phyloP scores from a whole-genome alignment of 2,797 vertebrate genomes.

The Trachops cirrhosus region DNA sequence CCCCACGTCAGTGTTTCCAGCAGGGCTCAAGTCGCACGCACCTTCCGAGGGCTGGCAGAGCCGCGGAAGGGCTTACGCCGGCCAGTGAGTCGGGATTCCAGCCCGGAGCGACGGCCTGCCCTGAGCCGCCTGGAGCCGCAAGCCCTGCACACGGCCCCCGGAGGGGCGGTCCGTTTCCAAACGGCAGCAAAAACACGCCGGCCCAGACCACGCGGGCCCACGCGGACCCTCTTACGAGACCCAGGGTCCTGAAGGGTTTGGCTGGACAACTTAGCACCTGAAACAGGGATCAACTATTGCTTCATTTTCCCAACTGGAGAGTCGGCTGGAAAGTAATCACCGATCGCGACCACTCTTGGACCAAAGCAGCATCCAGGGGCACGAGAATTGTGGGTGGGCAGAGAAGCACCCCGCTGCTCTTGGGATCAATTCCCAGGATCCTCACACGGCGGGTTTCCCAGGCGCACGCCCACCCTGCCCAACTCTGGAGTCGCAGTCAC shows the following conservation, averaged over 20 bases:
- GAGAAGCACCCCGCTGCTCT: background rate
- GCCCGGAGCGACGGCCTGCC: constrained; percentile 6
- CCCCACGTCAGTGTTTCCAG: constrained; percentile 39
- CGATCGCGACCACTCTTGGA: background rate
- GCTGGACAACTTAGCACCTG: background rate
- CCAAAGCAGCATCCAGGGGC: background rate
- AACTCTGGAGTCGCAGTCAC: background rate
- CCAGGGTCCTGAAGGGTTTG: background rate
- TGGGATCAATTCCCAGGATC: background rate
- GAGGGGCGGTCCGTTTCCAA: background rate
- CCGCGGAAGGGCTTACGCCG: constrained; percentile 16
- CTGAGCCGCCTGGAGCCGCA: background rate
- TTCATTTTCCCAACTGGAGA: background rate
- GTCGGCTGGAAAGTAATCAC: background rate
- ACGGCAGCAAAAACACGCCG: background rate
- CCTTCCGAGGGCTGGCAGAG: constrained; percentile 11
- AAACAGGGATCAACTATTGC: background rate
- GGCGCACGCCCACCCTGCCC: background rate
- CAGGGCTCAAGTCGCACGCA: constrained; percentile 27
- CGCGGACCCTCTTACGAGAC: background rate
- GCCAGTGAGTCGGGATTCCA: constrained; percentile 43
- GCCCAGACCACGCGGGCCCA: background rate
- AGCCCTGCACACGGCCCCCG: background rate
- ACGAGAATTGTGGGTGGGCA: background rate
- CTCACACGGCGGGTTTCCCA: background rate